phyloP scores from a whole-genome alignment of 1,140 invertebrate species.

The Ceratoteleas bidentatus region DNA sequence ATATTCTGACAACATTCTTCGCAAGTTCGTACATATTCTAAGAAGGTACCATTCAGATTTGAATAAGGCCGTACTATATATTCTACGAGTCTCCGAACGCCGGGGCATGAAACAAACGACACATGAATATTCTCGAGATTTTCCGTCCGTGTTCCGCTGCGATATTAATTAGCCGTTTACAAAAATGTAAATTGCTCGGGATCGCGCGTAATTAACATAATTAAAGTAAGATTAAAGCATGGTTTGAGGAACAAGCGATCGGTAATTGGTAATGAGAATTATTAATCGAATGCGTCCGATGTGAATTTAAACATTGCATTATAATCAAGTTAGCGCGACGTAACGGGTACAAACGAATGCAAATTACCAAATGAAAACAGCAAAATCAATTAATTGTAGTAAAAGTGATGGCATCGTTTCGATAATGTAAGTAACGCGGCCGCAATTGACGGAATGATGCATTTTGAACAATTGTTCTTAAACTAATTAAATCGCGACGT shows the following conservation, averaged over 20 bases:
- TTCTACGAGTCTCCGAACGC: conserved; percentile 40
- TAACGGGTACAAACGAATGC: background rate
- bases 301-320: too few relatives aligned
- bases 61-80: conserved; percentile 58
- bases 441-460: too few relatives aligned
- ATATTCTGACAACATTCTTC: conserved; percentile 57
- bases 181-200: background rate
- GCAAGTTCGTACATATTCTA: conserved; percentile 60
- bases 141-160: conserved; percentile 3
- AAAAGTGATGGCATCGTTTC: too few relatives aligned
- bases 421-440: conserved; percentile 26
- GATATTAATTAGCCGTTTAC: conserved; percentile 32
- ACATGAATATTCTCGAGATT: conserved; percentile 51
- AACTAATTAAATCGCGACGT: too few relatives aligned
- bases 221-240: background rate
- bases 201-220: conserved; percentile 1
- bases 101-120: conserved; percentile 34
- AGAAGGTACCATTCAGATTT: conserved; percentile 56
- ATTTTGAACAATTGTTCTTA: too few relatives aligned
- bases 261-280: background rate
- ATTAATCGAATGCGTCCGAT: background rate
- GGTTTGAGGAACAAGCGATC: background rate
- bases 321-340: too few relatives aligned
- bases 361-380: too few relatives aligned
- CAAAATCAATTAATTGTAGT: too few relatives aligned